Percentiles rank a stretch among this genome's conserved stretches.
Evolutionary conservation across 2,113 vertebrate genomes (phyloP).

Genomic region (Typhlomys cinereus): DNA sequence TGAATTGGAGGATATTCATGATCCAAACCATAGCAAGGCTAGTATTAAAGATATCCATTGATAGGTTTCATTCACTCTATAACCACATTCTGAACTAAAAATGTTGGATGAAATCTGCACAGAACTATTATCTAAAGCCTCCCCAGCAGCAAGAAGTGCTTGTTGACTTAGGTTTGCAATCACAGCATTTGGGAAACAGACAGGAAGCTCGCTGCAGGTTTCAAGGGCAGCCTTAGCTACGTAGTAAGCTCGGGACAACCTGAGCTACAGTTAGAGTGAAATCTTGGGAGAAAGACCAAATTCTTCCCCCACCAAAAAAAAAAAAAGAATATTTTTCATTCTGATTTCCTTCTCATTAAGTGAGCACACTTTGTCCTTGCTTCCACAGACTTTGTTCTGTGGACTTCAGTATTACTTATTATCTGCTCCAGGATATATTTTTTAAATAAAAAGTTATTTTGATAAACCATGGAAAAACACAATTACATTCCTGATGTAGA

Average conservation of each 20-base stretch:
- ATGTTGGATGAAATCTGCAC: neutral
- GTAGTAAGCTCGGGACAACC: neutral
- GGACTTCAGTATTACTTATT: neutral
- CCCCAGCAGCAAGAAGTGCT: neutral
- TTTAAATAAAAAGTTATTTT: neutral
- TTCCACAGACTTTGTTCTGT: neutral
- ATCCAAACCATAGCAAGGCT: neutral
- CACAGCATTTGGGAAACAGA: neutral
- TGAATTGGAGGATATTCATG: neutral
- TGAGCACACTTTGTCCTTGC: neutral
- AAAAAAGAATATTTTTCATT: neutral
- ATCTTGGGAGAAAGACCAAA: neutral
- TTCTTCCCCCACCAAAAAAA: too few relatives aligned
- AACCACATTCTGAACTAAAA: neutral
- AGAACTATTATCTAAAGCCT: conserved; percentile 22
- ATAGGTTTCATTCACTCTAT: neutral
- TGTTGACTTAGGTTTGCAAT: neutral
- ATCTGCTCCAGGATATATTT: neutral
- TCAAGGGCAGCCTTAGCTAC: neutral
- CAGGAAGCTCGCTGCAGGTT: neutral
- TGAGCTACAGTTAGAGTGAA: neutral
- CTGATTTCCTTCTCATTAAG: neutral
- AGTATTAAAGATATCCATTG: neutral
- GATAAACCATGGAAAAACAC: neutral
- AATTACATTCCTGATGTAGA: neutral